Base-by-base conservation (phyloP, 2,797 vertebrate species). In the Phoebastria nigripes region DNA sequence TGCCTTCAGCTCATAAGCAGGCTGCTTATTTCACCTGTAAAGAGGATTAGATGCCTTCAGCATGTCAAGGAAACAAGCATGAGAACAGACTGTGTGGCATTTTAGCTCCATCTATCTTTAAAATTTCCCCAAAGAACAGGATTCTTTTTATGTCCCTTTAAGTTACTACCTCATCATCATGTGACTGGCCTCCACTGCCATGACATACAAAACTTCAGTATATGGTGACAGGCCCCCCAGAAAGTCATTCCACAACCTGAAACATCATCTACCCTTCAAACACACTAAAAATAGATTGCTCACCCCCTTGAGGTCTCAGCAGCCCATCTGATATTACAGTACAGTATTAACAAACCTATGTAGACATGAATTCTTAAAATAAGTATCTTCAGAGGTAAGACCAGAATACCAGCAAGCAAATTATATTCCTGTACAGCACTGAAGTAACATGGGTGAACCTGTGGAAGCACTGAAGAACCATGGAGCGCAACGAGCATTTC, bases 241-340 rank as follows among this genome's bases (percentile, higher is more conserved):
- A 97, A 96, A 89, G 96, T 96, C 92, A 97, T 92, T 97, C 94
- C 96, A 98, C 91, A 96, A 97, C 95, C 94, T 97, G 96, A 98
- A 98, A 98, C 96, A 97, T 96, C 97, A 98, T 97, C 97, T 98
- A 96, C 92, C 93, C 96, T 95, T 95, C 94, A 97, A 95, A 93
- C 84, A 94, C 79, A 91, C 97, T 98, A 98, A 98, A 98, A 97
- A 98, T 98, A 98, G 97, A 96, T 95, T 96, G 77, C 90, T 96
- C 88, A 95, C 81, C 65, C 95, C 93, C 94, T 95, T 96, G 92
- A 97, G 97, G 95, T 96, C 97, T 97, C 96, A 96, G 97, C 89
- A 97, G 90, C 94, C 87, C 97, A 97, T 98, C 96, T 98, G 97
- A 97, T 97, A 97, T 98, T 97, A 97, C 95, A 98, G 96, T 90